Evolutionary conservation across 2,888 invertebrate species (phyloP).

Genomic region (Lepidonotus clava): DNA sequence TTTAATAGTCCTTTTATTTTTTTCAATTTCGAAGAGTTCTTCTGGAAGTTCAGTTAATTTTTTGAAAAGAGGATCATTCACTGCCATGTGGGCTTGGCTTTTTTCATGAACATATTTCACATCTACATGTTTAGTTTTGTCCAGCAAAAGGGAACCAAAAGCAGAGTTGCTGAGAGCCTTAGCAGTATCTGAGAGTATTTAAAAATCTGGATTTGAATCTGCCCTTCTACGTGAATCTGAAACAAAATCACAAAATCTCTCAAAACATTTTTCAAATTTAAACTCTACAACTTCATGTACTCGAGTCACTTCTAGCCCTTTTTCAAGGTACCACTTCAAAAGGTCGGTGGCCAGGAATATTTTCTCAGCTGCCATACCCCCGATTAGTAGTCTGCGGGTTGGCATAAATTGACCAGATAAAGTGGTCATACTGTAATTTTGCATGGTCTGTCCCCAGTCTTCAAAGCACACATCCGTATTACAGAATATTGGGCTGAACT

Average conservation of each 20-base stretch:
- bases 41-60: not conserved
- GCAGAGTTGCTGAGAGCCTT: not conserved
- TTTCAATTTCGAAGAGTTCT: conserved; percentile 20
- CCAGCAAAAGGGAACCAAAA: not conserved
- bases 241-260: conserved; percentile 43
- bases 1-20: conserved; percentile 59
- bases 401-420: not conserved
- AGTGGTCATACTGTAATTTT: not conserved
- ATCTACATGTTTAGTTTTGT: not conserved
- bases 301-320: conserved; percentile 53
- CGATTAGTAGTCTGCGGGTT: not conserved
- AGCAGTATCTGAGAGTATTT: too few species aligned
- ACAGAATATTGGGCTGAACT: conserved; percentile 50
- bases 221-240: too few species aligned
- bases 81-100: not conserved
- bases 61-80: conserved; percentile 6
- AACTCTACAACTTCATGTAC: conserved; percentile 57
- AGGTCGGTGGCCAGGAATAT: conserved; percentile 57
- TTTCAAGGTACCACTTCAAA: conserved; percentile 56
- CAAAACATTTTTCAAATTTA: conserved; percentile 16
- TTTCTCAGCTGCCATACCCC: conserved; percentile 48
- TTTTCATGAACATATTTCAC: not conserved
- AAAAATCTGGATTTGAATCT: too few species aligned
- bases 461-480: conserved; percentile 23
- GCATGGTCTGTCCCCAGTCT: conserved; percentile 38